Percentiles rank a stretch among this genome's conserved stretches.
These are phyloP conservation scores for Acronicta alni DNA, from an alignment of 2,888 invertebrate species.

Conservation along the genomic window DNA sequence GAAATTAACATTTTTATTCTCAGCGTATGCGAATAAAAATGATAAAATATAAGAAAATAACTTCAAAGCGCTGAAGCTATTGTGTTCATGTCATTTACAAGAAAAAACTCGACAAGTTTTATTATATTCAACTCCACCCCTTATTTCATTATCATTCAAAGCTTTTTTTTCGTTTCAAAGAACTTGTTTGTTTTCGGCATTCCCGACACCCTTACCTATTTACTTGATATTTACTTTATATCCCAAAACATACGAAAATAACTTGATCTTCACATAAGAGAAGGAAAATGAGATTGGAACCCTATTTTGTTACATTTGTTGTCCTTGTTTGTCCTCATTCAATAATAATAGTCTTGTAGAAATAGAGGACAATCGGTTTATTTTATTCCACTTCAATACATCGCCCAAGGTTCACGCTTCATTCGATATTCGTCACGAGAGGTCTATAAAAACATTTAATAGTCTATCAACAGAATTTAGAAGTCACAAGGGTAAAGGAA, in stretches of 20 bases:
- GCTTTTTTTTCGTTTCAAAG: constrained; percentile 38
- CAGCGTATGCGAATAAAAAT: constrained; percentile 20
- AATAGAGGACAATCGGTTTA: constrained; percentile 39
- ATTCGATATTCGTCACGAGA: constrained; percentile 35
- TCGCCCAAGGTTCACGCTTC: constrained; percentile 18
- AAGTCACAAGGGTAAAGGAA: constrained; percentile 12
- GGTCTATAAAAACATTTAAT: constrained; percentile 18
- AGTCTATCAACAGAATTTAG: constrained; percentile 30
- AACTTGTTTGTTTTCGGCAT: constrained; percentile 21
- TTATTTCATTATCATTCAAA: constrained; percentile 43
- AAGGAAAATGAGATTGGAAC: constrained; percentile 59
- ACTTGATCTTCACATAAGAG: constrained; percentile 48
- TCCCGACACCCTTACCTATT: constrained; percentile 35
- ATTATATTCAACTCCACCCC: constrained; percentile 27
- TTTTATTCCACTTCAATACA: constrained; percentile 27
- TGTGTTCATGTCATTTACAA: constrained; percentile 35
- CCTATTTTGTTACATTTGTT: constrained; percentile 55
- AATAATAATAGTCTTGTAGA: constrained; percentile 43
- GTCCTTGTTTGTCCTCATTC: constrained; percentile 44
- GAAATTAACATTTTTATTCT: constrained; percentile 14
- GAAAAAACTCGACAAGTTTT: constrained; percentile 29
- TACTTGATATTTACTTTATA: constrained; percentile 47
- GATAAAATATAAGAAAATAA: constrained; percentile 25
- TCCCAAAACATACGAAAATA: constrained; percentile 45
- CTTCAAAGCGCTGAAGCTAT: constrained; percentile 32